Base-by-base conservation (phyloP, 2,113 vertebrate genomes). In the Chaetodon trifascialis region DNA sequence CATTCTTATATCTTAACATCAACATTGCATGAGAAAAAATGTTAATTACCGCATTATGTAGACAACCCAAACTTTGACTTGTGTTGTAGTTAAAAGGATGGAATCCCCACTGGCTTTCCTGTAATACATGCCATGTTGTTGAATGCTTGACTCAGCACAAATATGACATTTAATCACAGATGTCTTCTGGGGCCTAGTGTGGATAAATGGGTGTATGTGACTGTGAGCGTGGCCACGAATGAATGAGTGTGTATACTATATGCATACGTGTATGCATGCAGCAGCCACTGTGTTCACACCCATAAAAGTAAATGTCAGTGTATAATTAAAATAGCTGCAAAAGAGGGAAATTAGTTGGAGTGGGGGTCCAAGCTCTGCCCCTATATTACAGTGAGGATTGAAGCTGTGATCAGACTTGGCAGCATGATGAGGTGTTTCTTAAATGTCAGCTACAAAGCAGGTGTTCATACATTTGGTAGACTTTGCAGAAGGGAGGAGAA, bases 281-380 rank as follows among this genome's bases (percentile, higher is more conserved):
- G 8, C 42, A 17, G 8, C 5, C 3, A 25, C 11, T n/a, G 19
- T 1, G 19, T 19, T 76, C 23, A 64, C 49, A 2, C 78, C 79
- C 70, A 73, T 89, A 86, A 91, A 90, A 77, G 54, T 71, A 85
- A 92, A 92, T 92, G 89, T 89, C 91, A 90, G 62, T 73, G 25
- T 91, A 56, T 89, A 89, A 92, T 91, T 91, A 91, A 90, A 92
- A 88, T 52, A 78, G 54, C n/a, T 80, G 79, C 82, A 19, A 30
- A 10, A 34, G 23, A 58, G 11, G 17, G 46, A 8, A 68, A 77
- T 36, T 14, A 11, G 62, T 14, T 0, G 6, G 11, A 17, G 7
- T 62, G 25, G 15, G 64, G 38, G 17, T 72, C 52, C 47, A 23
- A 76, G 23, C 21, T 55, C 56, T 70, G 51, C 51, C 36, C 55